phyloP scores from a whole-genome alignment of 2,113 vertebrate species.

The Stigmatopora argus region DNA sequence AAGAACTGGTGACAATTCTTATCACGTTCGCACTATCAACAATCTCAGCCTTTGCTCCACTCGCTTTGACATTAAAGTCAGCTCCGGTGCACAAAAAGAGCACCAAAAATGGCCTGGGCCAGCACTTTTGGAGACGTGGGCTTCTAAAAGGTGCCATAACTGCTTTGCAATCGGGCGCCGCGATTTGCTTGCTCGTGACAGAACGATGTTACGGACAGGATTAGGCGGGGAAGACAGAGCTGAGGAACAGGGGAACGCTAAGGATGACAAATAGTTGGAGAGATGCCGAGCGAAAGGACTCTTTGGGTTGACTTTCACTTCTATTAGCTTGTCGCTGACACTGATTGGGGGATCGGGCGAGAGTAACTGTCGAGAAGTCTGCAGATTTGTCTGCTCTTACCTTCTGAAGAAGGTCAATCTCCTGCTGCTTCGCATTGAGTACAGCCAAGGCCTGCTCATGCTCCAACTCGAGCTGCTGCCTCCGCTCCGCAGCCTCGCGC shows the following conservation, averaged over 20 bases:
- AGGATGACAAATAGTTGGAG: constrained; percentile 23
- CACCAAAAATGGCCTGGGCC: constrained; percentile 24
- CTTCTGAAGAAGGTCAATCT: constrained; percentile 97
- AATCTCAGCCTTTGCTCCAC: constrained; percentile 38
- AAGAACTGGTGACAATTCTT: constrained; percentile 49
- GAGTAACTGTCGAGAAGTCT: constrained; percentile 14
- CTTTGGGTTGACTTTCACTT: constrained; percentile 26
- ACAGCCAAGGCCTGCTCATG: constrained; percentile 98
- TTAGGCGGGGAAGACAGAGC: constrained; percentile 30
- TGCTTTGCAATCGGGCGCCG: constrained; percentile 23
- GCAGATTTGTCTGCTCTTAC: constrained; percentile 62
- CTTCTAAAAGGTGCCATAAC: constrained; percentile 37
- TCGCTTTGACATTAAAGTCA: constrained; percentile 46
- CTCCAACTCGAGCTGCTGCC: constrained; percentile 98
- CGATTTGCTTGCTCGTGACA: constrained; percentile 32
- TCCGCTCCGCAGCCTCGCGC: constrained; percentile 95
- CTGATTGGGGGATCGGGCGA: constrained; percentile 14
- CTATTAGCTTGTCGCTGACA: constrained; percentile 17
- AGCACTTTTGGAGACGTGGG: constrained; percentile 22
- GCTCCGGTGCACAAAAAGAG: constrained; percentile 37
- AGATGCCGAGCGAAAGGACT: not conserved
- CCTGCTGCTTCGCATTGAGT: constrained; percentile 96
- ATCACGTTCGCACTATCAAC: constrained; percentile 56
- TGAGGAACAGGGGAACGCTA: constrained; percentile 21
- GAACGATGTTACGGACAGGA: constrained; percentile 30